Conservation (phyloP, 2,888 invertebrate species). For the Apeira syringaria region DNA sequence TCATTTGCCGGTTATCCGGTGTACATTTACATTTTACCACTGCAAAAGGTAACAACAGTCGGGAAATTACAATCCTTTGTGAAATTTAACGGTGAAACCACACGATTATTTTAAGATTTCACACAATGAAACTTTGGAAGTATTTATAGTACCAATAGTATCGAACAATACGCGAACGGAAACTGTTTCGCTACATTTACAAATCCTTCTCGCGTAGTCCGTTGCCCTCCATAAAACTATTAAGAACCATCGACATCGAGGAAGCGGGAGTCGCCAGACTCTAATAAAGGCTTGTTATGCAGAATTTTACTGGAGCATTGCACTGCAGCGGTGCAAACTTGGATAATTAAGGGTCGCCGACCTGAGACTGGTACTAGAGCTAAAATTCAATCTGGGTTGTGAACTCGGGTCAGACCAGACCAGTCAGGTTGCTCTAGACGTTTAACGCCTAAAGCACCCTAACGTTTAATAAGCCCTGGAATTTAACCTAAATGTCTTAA, state of each 20-base stretch:
- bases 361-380: conserved; percentile 63
- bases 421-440: conserved; percentile 4
- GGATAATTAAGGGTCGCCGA: conserved; percentile 78
- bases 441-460: too few relatives aligned
- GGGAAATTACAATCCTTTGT: conserved; percentile 17
- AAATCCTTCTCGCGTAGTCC: conserved; percentile 27
- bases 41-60: conserved; percentile 34
- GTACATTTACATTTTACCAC: conserved; percentile 43
- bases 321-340: conserved; percentile 65
- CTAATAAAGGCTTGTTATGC: conserved; percentile 79
- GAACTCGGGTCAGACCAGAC: conserved; percentile 10
- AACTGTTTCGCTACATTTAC: conserved; percentile 24
- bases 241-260: conserved; percentile 46
- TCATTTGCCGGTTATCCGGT: conserved; percentile 61
- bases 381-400: conserved; percentile 49
- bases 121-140: neutral
- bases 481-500: conserved; percentile 19
- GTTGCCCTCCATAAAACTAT: conserved; percentile 42
- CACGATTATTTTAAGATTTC: conserved; percentile 5
- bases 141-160: conserved; percentile 1
- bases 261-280: conserved; percentile 53
- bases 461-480: too few relatives aligned
- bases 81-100: conserved; percentile 4
- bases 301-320: conserved; percentile 81
- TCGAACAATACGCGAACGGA: conserved; percentile 20